Evolutionary conservation across 2,113 vertebrate species (phyloP).

Genomic region (Siniperca knerii): DNA sequence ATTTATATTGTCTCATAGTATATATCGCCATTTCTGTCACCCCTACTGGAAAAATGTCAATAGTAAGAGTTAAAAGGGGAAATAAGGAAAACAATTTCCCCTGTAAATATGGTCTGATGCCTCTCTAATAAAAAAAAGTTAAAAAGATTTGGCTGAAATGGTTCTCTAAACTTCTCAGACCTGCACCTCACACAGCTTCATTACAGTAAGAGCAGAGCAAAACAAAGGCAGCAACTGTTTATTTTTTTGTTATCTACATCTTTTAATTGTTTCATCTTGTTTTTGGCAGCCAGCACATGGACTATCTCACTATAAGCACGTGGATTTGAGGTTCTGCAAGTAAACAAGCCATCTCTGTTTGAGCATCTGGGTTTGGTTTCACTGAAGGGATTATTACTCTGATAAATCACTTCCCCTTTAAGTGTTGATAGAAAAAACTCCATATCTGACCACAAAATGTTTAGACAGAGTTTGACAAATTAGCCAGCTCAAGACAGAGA

Average conservation of each 20-base stretch:
- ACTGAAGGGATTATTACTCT: constrained; percentile 2
- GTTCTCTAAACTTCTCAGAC: no score
- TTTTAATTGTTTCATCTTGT: not conserved
- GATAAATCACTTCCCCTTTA: constrained; percentile 34
- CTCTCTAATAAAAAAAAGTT: no score
- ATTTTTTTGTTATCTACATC: not conserved
- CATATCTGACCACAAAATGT: constrained; percentile 13
- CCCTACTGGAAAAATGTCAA: no score
- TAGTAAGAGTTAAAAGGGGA: no score
- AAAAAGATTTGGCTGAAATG: no score
- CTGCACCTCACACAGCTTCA: not conserved
- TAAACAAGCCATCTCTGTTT: constrained; percentile 17
- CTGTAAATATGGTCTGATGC: no score
- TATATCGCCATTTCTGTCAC: no score
- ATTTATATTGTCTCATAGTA: no score
- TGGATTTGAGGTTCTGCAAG: constrained; percentile 3
- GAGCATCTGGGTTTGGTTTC: constrained; percentile 23
- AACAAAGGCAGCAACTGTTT: not conserved
- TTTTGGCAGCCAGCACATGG: not conserved
- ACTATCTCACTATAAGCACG: not conserved
- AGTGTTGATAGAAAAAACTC: constrained; percentile 23
- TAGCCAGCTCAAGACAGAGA: not conserved
- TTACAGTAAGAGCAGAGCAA: not conserved
- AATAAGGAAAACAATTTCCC: no score
- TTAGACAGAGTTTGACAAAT: constrained; percentile 40